Evolutionary conservation across 2,888 invertebrate genomes (phyloP), one percentile per base, ranked within the genome.

Genomic region (Oxycera nigricornis): DNA sequence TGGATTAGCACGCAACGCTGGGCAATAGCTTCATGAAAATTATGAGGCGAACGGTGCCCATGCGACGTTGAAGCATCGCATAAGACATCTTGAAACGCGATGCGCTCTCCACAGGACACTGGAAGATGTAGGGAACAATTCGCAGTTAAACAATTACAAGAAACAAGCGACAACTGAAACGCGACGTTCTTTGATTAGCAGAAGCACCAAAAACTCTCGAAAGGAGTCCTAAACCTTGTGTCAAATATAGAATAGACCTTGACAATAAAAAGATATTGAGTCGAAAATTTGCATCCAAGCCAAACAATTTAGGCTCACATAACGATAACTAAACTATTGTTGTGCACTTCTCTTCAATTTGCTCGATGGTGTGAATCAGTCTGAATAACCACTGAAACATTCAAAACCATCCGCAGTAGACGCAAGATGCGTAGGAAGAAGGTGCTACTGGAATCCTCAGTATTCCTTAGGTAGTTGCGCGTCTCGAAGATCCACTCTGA

Each of bases 361-460:
- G 3, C 46, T 46, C 14, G 3, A 3, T 14, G 4, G n/a, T 14
- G 17, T 46, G 4, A 46, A 46, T 46, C 3, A 7, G 11, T 14
- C 14, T 46, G 14, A 3, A 46, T 2, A 2, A 14, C 46, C 4
- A 7, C 52, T 22, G 24, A 24, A 22, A 24, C 24, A 55, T 55
- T 17, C 3, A 22, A 55, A 55, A n/a, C n/a, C 22, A 9, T 46
- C 3, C 46, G 17, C 14, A 11, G 2, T n/a, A 46, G 17, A 46
- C 22, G n/a, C 24, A 17, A 26, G 7, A n/a, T 70, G 70, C 55
- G 70, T 70, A 31, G 70, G 70, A 70, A 24, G 70, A 70, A 55
- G 70, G 50, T 55, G 70, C 70, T 70, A 70, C 70, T 70, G 70
- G 28, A 52, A 31, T 17, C 50, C 22, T 30, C 28, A 17, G 11